Evolutionary conservation across 2,797 vertebrate species (phyloP), one percentile per base, ranked within the genome.

Genomic region (Thalassophryne amazonica): DNA sequence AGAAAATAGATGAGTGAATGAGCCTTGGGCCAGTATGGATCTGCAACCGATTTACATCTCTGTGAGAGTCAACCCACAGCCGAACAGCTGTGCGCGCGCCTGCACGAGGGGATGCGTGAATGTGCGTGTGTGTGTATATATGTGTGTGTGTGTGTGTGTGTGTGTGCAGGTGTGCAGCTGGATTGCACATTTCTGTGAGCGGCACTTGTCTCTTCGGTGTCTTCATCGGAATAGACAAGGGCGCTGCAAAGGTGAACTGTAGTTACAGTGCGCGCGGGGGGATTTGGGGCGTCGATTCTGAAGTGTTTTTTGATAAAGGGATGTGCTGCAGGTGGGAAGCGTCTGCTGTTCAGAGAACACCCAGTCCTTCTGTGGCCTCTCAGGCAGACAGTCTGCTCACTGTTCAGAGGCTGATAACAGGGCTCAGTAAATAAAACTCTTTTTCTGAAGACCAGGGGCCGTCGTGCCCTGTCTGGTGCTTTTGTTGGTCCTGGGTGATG

Each of bases 1-100:
- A 95, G 94, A 96, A 98, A 98, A 97, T 97, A 97, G 94, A 97
- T 96, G 94, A 94, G 94, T 94, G 94, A 95, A 88, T 92, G 92
- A 95, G 94, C 94, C 93, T 92, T 89, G 75, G 93, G 93, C 95
- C 93, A 93, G 94, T 95, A 95, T 95, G 92, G 94, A 97, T 96
- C 94, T 92, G 89, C 76, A 84, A 88, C 88, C 87, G 86, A 90
- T 90, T 87, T 88, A 89, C 83, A 89, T 89, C 89, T 92, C 91
- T 93, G 91, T 91, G 90, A 94, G 91, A 92, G 91, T 89, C 88
- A 88, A 86, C 87, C 90, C 82, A 84, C 87, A 80, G 81, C 78
- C 84, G 91, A 90, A 85, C 90, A 91, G 87, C 92, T 87, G 85
- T 70, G 81, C 57, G 55, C 71, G 86, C 72, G 45, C 12, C 49